Evolutionary conservation across 2,888 invertebrate species (phyloP), one percentile per base, ranked within the genome.

Genomic region (Trisateles emortualis): DNA sequence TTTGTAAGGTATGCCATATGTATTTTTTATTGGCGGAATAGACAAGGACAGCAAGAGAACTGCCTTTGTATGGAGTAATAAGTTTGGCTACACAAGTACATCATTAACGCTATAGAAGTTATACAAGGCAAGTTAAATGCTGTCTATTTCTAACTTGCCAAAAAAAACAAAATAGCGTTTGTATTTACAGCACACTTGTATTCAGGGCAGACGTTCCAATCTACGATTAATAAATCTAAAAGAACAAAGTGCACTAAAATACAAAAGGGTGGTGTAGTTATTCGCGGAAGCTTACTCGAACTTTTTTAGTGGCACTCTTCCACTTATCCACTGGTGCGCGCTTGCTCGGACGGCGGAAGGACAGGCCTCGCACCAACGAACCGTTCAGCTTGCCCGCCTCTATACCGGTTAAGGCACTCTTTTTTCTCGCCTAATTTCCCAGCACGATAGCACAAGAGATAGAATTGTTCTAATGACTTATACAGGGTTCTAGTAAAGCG

Each of bases 251-350:
- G 61, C 52, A 55, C 17, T 54, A 49, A 40, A 30, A 38, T 54
- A 55, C 39, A 59, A 56, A 50, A 43, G 26, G 13, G 52, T 42
- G 57, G 33, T 10, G 36, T 58, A 62, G 61, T 52, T 47, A 59
- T 55, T 68, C 49, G 74, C 75, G 54, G 56, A 72, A 76, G 80
- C 96, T 95, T 96, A 96, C 96, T 94, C 95, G 95, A 87, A 95
- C 95, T 95, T 95, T 96, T 79, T 95, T 95, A 83, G 96, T 95
- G 85, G 95, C 95, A 65, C 85, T 94, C 81, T 94, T 95, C 95
- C 96, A 95, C 79, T 94, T 94, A 79, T 94, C 94, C 64, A 81
- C 79, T 10, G 90, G 77, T 60, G 84, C 81, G 77, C 88, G 94
- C 65, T 93, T 92, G 78, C 93, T 93, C 83, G 93, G 92, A 73